A percentile compares a stretch with the other conserved stretches of the same genome.
These are phyloP conservation scores for Takifugu bimaculatus DNA, from an alignment of 2,113 vertebrate species.

Conservation along the genomic window DNA sequence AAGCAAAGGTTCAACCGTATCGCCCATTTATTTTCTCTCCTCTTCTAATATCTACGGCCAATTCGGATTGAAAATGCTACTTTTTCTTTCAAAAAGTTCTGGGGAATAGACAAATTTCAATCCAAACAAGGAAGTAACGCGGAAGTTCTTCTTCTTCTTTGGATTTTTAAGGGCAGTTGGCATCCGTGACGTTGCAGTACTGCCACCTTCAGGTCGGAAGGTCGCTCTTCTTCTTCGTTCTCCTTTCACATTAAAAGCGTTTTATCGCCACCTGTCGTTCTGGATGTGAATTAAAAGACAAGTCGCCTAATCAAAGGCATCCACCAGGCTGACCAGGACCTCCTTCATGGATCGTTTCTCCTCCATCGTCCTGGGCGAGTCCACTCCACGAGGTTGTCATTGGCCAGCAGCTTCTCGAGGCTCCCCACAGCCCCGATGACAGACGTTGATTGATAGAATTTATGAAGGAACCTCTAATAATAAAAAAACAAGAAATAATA, in stretches of 20 bases:
- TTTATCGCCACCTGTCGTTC: no score
- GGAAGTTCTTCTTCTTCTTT: conserved; percentile 15
- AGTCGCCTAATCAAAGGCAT: conserved; percentile 77
- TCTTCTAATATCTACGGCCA: background rate
- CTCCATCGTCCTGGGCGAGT: conserved; percentile 73
- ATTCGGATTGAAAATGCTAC: no score
- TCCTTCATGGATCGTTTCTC: conserved; percentile 16
- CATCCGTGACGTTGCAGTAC: background rate
- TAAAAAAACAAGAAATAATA: no score
- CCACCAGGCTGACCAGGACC: conserved; percentile 71
- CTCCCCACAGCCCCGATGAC: no score
- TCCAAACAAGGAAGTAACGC: conserved; percentile 14
- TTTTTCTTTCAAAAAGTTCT: no score
- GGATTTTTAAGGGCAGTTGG: background rate
- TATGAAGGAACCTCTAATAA: no score
- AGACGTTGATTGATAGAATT: no score
- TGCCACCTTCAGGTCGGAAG: conserved; percentile 1
- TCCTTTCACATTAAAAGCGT: no score
- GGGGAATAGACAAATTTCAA: no score
- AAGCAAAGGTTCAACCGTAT: background rate
- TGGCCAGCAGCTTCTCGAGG: conserved; percentile 76
- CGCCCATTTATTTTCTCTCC: background rate
- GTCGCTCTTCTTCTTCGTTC: no score
- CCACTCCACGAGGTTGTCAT: conserved; percentile 78
- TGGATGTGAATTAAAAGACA: conserved; percentile 61